Evolutionary conservation across 2,113 vertebrate species (phyloP).

Genomic region (Terrapene triunguis): DNA sequence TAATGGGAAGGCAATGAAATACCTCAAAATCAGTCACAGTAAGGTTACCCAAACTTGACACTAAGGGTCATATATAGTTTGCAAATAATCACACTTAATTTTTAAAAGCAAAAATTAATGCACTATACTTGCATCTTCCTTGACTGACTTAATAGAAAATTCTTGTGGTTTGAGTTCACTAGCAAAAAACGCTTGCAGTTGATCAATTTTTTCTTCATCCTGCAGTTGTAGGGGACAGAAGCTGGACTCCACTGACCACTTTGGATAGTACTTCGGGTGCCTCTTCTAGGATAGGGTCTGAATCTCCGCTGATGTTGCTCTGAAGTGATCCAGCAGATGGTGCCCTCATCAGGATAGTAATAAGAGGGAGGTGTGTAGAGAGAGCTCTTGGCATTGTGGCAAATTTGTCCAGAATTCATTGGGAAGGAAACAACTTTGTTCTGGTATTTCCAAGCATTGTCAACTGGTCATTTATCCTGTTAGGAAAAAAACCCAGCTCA

Average conservation of each 20-base stretch:
- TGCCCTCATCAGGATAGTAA: not conserved
- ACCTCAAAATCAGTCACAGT: not conserved
- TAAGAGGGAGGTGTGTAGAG: not conserved
- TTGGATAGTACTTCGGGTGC: not conserved
- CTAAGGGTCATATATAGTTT: not conserved
- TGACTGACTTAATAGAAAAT: not conserved
- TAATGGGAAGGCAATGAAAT: not conserved
- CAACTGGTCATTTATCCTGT: conserved; percentile 49
- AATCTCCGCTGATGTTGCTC: not conserved
- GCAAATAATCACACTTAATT: not conserved
- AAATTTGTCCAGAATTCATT: conserved; percentile 61
- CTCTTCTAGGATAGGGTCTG: not conserved
- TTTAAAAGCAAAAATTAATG: not conserved
- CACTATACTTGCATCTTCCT: not conserved
- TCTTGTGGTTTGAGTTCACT: not conserved
- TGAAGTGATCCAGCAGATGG: conserved; percentile 5
- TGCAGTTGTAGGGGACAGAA: not conserved
- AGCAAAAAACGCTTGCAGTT: not conserved
- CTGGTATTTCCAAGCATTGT: conserved; percentile 51
- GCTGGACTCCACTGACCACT: not conserved
- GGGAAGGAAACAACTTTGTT: conserved; percentile 37
- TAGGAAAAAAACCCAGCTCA: conserved; percentile 29
- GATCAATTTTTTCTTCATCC: not conserved
- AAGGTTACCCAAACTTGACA: not conserved
- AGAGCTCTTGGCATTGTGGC: conserved; percentile 9